A percentile compares a stretch with the other conserved stretches of the same genome.
Conservation (phyloP, 2,113 vertebrate species). For the Stegostoma tigrinum region DNA sequence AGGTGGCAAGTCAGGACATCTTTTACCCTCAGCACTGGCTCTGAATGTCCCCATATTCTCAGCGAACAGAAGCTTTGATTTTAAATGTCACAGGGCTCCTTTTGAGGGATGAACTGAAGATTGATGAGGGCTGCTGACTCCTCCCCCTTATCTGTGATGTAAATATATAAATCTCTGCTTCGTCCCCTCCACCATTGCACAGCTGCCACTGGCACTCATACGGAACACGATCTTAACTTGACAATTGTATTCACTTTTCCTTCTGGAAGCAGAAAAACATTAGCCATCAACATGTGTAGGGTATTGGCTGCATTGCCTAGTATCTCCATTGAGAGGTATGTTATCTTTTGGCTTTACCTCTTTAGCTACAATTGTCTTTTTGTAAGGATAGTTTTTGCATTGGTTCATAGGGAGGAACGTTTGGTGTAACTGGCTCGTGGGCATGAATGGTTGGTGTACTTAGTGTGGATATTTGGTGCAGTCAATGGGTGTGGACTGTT, state of each 20-base stretch:
- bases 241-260: background rate
- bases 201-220: too few species aligned
- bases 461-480: background rate
- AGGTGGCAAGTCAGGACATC: background rate
- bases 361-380: background rate
- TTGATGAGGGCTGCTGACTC: background rate
- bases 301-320: background rate
- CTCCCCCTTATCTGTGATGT: background rate
- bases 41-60: background rate
- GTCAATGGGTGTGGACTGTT: background rate
- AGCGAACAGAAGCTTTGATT: background rate
- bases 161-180: background rate
- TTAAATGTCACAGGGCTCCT: background rate
- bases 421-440: background rate
- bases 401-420: background rate
- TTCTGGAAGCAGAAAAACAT: background rate
- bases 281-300: background rate
- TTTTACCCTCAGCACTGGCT: background rate
- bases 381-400: background rate
- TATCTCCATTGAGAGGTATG: slow-evolving; percentile 7
- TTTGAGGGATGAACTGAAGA: background rate
- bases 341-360: background rate
- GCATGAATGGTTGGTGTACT: background rate
- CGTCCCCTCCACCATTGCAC: background rate
- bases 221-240: background rate